Base-by-base conservation (phyloP, 2,113 vertebrate genomes). In the Sclerurus mexicanus region DNA sequence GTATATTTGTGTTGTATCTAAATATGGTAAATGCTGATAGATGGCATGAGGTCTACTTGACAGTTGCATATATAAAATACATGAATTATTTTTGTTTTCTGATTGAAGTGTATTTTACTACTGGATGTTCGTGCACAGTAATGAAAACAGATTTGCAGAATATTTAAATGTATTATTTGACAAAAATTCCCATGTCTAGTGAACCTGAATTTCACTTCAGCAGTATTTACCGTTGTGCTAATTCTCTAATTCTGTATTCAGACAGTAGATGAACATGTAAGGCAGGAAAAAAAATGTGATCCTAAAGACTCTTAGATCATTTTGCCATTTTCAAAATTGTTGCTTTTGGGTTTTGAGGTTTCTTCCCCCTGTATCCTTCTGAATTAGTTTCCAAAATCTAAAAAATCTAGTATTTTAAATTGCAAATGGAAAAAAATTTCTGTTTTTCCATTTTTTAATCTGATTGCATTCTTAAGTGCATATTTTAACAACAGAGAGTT, bases 311-410 rank as follows among this genome's bases (percentile, higher is more conserved):
- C 16, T 35, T 44, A 67, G 30, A 28, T 60, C 23, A 62, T 75
- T 47, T 39, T 81, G 47, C 47, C 16, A 3, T 85, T 88, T 42
- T 47, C 55, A n/a, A 62, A 80, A 58, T 49, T 1, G 53, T 12
- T 73, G 16, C 7, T 64, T 92, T 82, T 25, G 37, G 4, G 2
- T 5, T 90, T 42, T n/a, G 4, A 17, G 0, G 0, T 20, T 44
- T 58, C 37, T 14, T 11, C 1, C 0, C 3, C 0, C 7, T 3
- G 4, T 56, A 14, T 79, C 5, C 18, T 88, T 37, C 28, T 46
- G 12, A n/a, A 19, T 74, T 90, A 0, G 0, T 86, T 90, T 77
- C 42, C 35, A 78, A 17, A 12, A 13, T 50, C 11, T 77, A 74
- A 80, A 85, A 83, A 92, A 39, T 49, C 4, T 31, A 42, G 33